These are phyloP conservation scores for Oscarella lobularis DNA, from an alignment of 37 sponge, comb jelly and placozoan species.

Conservation along the genomic window DNA sequence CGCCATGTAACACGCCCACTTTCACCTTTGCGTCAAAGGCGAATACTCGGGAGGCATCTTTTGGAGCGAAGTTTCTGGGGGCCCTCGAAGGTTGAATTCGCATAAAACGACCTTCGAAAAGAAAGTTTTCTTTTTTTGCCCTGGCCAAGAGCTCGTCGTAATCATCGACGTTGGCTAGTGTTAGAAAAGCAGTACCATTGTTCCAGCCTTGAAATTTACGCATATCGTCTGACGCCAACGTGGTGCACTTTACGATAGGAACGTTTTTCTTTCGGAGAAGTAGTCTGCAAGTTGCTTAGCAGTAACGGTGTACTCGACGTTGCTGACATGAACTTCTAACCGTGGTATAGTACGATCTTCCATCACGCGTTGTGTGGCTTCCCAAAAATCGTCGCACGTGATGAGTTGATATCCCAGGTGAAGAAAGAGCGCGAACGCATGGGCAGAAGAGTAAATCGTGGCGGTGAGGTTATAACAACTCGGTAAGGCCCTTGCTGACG, in stretches of 20 bases:
- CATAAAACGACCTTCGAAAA: neutral
- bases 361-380: too few species aligned
- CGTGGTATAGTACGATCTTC: too few species aligned
- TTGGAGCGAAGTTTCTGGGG: neutral
- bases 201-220: neutral
- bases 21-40: neutral
- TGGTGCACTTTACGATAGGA: neutral
- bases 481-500: too few species aligned
- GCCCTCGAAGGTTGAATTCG: neutral
- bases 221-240: neutral
- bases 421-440: too few species aligned
- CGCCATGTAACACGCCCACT: neutral
- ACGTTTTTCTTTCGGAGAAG: neutral
- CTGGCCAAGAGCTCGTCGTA: neutral
- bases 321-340: neutral
- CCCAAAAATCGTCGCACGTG: too few species aligned
- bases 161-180: neutral
- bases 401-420: too few species aligned
- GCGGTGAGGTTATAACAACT: too few species aligned
- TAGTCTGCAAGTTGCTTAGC: neutral
- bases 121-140: too few species aligned
- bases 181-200: neutral
- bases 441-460: too few species aligned
- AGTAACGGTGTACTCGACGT: neutral
- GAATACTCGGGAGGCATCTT: neutral